These are phyloP conservation scores for Bursaphelenchus okinawaensis DNA, from an alignment of 2,888 invertebrate species.

Conservation along the genomic window DNA sequence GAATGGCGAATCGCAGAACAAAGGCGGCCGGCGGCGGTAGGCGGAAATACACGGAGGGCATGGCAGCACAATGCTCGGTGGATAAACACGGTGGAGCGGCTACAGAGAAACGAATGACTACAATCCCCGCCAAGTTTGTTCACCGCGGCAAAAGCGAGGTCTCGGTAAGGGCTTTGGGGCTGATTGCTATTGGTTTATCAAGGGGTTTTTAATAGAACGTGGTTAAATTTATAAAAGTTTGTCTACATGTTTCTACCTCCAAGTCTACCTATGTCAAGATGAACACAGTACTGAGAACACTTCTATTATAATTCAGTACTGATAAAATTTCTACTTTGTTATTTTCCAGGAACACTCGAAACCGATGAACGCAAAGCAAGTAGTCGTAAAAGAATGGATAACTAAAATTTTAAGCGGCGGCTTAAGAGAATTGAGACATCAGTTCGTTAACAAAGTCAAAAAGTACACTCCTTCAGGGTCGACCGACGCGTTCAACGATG, in stretches of 20 bases:
- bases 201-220: too few relatives aligned
- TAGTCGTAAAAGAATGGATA: background rate
- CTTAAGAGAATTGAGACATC: constrained; percentile 12
- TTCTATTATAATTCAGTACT: background rate
- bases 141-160: background rate
- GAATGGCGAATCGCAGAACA: background rate
- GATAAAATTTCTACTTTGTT: background rate
- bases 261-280: too few relatives aligned
- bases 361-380: background rate
- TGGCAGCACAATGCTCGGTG: background rate
- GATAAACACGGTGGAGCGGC: background rate
- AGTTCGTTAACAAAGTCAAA: constrained; percentile 13
- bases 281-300: too few relatives aligned
- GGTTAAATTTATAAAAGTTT: too few relatives aligned
- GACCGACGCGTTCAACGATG: constrained; percentile 18
- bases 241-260: too few relatives aligned
- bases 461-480: constrained; percentile 1
- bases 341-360: background rate
- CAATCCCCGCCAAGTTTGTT: background rate
- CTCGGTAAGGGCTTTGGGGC: background rate
- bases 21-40: background rate
- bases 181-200: too few relatives aligned
- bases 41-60: background rate
- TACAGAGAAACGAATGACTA: background rate
- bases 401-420: background rate